Conservation (phyloP, 2,888 invertebrate genomes). For the Zaprionus lineosus region DNA sequence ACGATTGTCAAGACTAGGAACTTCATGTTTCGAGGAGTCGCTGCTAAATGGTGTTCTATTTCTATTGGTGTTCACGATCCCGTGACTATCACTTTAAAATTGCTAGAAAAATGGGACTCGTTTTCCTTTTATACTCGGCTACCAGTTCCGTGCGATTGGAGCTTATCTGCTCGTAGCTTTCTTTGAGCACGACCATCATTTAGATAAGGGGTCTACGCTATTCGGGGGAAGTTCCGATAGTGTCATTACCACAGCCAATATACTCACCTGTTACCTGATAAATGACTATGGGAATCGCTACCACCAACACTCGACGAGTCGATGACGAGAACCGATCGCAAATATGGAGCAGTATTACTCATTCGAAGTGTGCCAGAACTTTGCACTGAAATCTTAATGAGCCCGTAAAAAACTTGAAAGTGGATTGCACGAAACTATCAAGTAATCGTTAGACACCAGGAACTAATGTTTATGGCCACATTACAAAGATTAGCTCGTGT, state of each 20-base stretch:
- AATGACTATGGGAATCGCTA: constrained; percentile 17
- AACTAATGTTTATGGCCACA: no score
- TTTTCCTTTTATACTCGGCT: constrained; percentile 55
- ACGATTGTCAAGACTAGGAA: constrained; percentile 19
- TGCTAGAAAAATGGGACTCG: constrained; percentile 27
- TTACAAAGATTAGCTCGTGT: no score
- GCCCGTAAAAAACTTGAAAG: no score
- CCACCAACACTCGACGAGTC: constrained; percentile 19
- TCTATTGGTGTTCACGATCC: constrained; percentile 14
- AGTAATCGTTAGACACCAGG: no score
- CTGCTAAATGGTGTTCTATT: neutral
- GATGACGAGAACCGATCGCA: no score
- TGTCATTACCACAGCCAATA: constrained; percentile 63
- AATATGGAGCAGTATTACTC: no score
- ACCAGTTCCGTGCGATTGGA: constrained; percentile 11
- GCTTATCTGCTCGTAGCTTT: constrained; percentile 51
- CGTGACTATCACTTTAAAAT: constrained; percentile 35
- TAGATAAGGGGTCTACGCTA: constrained; percentile 42
- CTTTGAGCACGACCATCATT: constrained; percentile 38
- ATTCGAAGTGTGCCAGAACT: constrained; percentile 51
- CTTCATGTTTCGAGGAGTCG: constrained; percentile 45
- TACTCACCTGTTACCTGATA: constrained; percentile 35
- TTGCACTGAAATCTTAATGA: no score
- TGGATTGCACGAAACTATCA: no score
- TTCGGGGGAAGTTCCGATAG: constrained; percentile 57